A percentile compares a stretch with the other conserved stretches of the same genome.
Evolutionary conservation across 2,113 vertebrate species (phyloP).

Genomic region (Rhineura floridana): DNA sequence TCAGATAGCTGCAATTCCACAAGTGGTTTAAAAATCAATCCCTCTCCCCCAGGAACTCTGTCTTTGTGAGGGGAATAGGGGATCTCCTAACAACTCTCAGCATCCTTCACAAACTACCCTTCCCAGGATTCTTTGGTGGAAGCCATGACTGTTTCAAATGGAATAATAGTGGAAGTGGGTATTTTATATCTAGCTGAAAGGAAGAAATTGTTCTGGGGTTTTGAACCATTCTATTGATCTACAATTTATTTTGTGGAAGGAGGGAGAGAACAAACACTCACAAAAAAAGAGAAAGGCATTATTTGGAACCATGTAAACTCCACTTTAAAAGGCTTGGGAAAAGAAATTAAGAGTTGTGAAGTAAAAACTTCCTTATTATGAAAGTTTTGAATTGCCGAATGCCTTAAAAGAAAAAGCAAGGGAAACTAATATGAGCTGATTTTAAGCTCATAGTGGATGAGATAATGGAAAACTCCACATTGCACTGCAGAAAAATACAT

Average conservation of each 20-base stretch:
- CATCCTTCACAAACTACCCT: too few species aligned
- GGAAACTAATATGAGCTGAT: neutral
- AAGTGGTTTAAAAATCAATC: too few species aligned
- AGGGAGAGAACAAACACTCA: neutral
- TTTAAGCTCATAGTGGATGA: neutral
- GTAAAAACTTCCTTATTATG: neutral
- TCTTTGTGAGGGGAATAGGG: too few species aligned
- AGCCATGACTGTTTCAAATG: too few species aligned
- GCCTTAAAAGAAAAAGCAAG: neutral
- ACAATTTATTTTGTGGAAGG: neutral
- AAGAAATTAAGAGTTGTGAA: neutral
- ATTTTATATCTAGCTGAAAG: neutral
- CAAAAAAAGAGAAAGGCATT: neutral
- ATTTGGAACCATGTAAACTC: neutral
- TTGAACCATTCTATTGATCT: neutral
- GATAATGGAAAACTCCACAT: neutral
- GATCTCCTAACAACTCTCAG: too few species aligned
- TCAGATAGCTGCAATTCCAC: too few species aligned
- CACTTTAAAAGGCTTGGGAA: constrained; percentile 18
- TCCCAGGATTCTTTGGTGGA: too few species aligned
- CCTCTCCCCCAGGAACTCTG: too few species aligned
- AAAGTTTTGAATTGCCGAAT: neutral
- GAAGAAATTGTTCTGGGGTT: neutral
- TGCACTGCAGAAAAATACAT: neutral
- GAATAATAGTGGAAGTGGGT: neutral